Evolutionary conservation across 2,113 vertebrate genomes (phyloP).

Genomic region (Prolemur simus): DNA sequence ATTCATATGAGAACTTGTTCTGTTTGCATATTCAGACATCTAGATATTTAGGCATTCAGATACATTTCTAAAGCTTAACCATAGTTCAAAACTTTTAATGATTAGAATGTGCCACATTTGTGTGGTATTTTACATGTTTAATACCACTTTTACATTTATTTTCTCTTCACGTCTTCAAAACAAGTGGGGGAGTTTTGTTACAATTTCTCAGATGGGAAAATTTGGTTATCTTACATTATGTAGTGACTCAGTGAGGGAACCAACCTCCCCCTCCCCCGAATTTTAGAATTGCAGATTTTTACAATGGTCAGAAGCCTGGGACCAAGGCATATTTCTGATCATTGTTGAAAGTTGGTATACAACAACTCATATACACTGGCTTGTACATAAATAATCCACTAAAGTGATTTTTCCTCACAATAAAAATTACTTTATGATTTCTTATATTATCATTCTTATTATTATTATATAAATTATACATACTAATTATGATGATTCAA

Average conservation of each 20-base stretch:
- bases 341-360: neutral
- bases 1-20: neutral
- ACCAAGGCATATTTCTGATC: neutral
- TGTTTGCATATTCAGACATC: neutral
- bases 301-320: neutral
- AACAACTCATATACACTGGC: neutral
- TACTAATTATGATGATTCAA: neutral
- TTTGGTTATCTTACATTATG: neutral
- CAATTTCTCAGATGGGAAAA: neutral
- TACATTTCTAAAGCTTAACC: neutral
- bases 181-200: neutral
- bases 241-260: neutral
- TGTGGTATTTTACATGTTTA: neutral
- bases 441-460: neutral
- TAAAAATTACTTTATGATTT: neutral
- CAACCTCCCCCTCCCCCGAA: neutral
- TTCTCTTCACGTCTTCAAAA: conserved; percentile 6
- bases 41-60: neutral
- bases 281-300: neutral
- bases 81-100: neutral
- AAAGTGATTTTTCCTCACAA: neutral
- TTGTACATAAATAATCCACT: neutral
- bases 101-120: neutral
- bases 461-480: neutral
- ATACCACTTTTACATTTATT: neutral